Base-by-base conservation (phyloP, 2,113 vertebrate species). In the Chamaea fasciata region DNA sequence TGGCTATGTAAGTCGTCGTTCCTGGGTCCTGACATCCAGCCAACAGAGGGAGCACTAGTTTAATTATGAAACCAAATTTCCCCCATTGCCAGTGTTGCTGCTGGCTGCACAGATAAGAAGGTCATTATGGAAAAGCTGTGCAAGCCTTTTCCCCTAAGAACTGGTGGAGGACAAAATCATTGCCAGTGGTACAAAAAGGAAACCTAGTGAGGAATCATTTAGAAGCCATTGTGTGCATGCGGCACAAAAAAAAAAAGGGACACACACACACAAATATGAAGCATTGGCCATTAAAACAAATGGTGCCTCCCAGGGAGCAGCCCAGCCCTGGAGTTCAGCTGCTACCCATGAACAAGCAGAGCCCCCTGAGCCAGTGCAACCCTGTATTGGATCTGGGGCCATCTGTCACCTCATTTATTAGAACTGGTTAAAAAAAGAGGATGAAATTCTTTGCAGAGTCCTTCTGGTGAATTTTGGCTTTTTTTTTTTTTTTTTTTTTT, bases 11-110 rank as follows among this genome's bases (percentile, higher is more conserved):
- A 85, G 8, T 50, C 59, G 59, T 70, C 80, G n/a, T 88, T 83
- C 55, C 4, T 3, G 42, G 87, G 30, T 8, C 19, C 79, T 94
- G 95, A 95, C 71, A 94, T 88, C 93, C 90, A 96, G 91, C 84
- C 95, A 96, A 93, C 71, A 97, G 93, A 95, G 95, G 96, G 90
- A 96, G 94, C 90, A 91, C 90, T 94, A 86, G 55, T 95, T 96
- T 91, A 93, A 96, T 95, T 90, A 90, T 46, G 55, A 90, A 94
- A 77, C 33, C 59, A 78, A 47, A 77, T 92, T 76, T 88, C 47
- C 55, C 33, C 52, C 59, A 17, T 59, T 93, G 92, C 71, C 93
- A 67, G 7, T 0, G 60, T 33, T 64, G 68, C 85, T 86, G 39
- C 96, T 95, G 96, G 71, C 68, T 63, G 82, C 44, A 15, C 75